Percentiles rank a stretch among this genome's conserved stretches.
Evolutionary conservation across 2,888 invertebrate species (phyloP).

Genomic region (Lapara coniferarum): DNA sequence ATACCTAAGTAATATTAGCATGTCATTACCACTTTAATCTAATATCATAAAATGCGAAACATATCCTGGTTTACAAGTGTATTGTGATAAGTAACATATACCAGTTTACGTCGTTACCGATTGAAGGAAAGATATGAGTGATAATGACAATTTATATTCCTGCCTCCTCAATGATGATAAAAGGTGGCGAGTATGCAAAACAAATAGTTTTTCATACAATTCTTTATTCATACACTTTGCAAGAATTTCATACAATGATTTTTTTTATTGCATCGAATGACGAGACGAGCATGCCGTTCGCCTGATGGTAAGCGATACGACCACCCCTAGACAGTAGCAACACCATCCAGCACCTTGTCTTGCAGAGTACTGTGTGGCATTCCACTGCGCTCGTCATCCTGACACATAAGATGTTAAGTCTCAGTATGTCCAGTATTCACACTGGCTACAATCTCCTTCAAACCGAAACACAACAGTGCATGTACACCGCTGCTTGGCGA

Average conservation of each 20-base stretch:
- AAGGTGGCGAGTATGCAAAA: slow-evolving; percentile 14
- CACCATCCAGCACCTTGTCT: too few relatives aligned
- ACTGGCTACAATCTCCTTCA: too few relatives aligned
- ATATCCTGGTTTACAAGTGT: slow-evolving; percentile 13
- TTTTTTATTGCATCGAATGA: too few relatives aligned
- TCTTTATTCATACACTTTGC: not conserved
- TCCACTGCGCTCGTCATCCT: too few relatives aligned
- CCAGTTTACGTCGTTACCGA: not conserved
- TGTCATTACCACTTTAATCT: not conserved
- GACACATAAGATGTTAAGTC: too few relatives aligned
- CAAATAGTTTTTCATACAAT: not conserved
- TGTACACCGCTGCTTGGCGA: too few relatives aligned
- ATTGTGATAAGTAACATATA: not conserved
- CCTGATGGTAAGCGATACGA: too few relatives aligned
- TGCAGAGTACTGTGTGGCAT: too few relatives aligned
- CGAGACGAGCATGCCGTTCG: too few relatives aligned
- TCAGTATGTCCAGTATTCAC: too few relatives aligned
- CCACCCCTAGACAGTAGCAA: too few relatives aligned
- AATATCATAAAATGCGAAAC: slow-evolving; percentile 6
- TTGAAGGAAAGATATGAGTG: slow-evolving; percentile 15
- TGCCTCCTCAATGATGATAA: slow-evolving; percentile 6
- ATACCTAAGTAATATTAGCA: not conserved
- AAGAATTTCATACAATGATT: slow-evolving; percentile 2
- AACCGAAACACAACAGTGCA: too few relatives aligned
- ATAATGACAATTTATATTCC: slow-evolving; percentile 24